phyloP scores from a whole-genome alignment of 2,797 vertebrate genomes.

The Siniperca obscura region DNA sequence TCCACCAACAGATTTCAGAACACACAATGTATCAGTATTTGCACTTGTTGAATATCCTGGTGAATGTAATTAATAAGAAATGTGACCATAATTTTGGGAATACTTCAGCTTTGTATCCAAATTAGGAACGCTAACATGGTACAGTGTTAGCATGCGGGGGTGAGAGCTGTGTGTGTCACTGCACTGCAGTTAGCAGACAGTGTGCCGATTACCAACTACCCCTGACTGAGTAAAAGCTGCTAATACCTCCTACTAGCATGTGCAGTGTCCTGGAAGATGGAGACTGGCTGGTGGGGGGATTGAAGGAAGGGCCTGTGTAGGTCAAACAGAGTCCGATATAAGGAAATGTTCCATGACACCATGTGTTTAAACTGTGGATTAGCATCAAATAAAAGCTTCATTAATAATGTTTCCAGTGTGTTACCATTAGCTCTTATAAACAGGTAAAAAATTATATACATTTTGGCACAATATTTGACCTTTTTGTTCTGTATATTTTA shows the following conservation, averaged over 20 bases:
- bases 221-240: conserved; percentile 35
- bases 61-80: conserved; percentile 6
- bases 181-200: conserved; percentile 24
- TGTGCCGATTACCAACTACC: conserved; percentile 43
- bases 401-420: not conserved
- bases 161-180: conserved; percentile 52
- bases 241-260: conserved; percentile 33
- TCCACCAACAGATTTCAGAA: conserved; percentile 40
- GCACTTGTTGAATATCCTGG: not conserved
- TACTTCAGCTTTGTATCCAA: not conserved
- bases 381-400: not conserved
- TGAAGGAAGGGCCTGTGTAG: conserved; percentile 3
- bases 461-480: not conserved
- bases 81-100: not conserved
- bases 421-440: not conserved
- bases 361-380: not conserved
- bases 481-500: not conserved
- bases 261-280: not conserved
- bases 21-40: conserved; percentile 3
- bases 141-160: conserved; percentile 6
- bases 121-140: not conserved
- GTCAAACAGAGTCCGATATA: conserved; percentile 6
- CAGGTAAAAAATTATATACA: not conserved
- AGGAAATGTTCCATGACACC: not conserved
- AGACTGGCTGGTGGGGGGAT: not conserved